Evolutionary conservation across 2,888 invertebrate species (phyloP).

Genomic region (Pecten maximus): DNA sequence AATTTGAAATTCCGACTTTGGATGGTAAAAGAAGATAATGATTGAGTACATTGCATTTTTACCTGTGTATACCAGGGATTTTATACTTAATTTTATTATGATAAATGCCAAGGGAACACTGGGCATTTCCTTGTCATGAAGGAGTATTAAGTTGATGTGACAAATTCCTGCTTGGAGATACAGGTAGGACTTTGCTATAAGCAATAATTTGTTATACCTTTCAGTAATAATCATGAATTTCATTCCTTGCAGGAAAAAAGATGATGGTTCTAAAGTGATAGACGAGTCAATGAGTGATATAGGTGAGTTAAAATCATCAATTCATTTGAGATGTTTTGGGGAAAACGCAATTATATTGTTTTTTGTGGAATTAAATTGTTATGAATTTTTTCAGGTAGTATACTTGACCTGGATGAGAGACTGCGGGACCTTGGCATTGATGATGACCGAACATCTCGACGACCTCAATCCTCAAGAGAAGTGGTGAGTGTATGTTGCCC

Average conservation of each 20-base stretch:
- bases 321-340: background rate
- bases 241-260: conserved; percentile 70
- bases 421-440: conserved; percentile 64
- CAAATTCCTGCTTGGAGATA: background rate
- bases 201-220: background rate
- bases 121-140: too few species aligned
- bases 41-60: too few species aligned
- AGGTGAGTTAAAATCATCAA: conserved; percentile 58
- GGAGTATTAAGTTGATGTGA: too few species aligned
- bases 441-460: conserved; percentile 46
- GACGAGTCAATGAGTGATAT: conserved; percentile 77
- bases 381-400: conserved; percentile 61
- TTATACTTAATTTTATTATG: too few species aligned
- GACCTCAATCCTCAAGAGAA: conserved; percentile 60
- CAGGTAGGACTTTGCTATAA: background rate
- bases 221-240: background rate
- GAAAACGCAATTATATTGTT: background rate
- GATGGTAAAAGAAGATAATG: too few species aligned
- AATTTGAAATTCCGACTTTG: too few species aligned
- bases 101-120: too few species aligned
- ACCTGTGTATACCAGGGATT: too few species aligned
- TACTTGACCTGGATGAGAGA: conserved; percentile 67
- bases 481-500: conserved; percentile 36
- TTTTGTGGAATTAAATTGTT: background rate
- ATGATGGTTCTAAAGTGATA: conserved; percentile 73